Conservation (phyloP, 2,888 invertebrate species). For the Willowsia nigromaculata region DNA sequence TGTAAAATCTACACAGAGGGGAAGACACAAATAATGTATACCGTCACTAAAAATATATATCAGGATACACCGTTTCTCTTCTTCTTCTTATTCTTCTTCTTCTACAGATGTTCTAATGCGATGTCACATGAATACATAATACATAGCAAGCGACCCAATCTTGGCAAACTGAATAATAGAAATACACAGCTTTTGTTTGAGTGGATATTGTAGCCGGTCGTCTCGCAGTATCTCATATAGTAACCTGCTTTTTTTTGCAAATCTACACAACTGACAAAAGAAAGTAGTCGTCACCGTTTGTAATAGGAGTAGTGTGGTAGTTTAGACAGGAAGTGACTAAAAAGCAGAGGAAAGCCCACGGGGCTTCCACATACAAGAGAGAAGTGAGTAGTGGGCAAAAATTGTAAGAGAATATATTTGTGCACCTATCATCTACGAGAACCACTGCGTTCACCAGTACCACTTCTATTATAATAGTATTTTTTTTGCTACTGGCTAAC, state of each 20-base stretch:
- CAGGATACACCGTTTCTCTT: not conserved
- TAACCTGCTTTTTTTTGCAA: not conserved
- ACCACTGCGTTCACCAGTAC: not conserved
- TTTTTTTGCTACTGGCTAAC: slow-evolving; percentile 18
- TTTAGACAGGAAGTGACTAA: slow-evolving; percentile 55
- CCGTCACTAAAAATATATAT: not conserved
- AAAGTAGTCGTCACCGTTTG: not conserved
- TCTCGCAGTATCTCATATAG: not conserved
- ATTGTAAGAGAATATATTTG: not conserved
- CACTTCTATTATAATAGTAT: not conserved
- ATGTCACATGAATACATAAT: slow-evolving; percentile 36
- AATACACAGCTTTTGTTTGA: slow-evolving; percentile 8
- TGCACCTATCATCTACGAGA: not conserved
- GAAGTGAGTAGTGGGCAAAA: not conserved
- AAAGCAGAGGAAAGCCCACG: slow-evolving; percentile 37
- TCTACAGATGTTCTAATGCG: not conserved
- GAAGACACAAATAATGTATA: slow-evolving; percentile 1
- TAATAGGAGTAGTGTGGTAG: not conserved
- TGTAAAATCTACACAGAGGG: slow-evolving; percentile 1
- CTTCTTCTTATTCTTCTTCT: not conserved
- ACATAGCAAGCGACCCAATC: slow-evolving; percentile 2
- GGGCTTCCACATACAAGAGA: slow-evolving; percentile 38
- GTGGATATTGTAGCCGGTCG: not conserved
- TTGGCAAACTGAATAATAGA: slow-evolving; percentile 13
- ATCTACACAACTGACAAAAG: not conserved